Evolutionary conservation across 2,888 invertebrate genomes (phyloP), one percentile per base, ranked within the genome.

Genomic region (Cantharis flavilabris): DNA sequence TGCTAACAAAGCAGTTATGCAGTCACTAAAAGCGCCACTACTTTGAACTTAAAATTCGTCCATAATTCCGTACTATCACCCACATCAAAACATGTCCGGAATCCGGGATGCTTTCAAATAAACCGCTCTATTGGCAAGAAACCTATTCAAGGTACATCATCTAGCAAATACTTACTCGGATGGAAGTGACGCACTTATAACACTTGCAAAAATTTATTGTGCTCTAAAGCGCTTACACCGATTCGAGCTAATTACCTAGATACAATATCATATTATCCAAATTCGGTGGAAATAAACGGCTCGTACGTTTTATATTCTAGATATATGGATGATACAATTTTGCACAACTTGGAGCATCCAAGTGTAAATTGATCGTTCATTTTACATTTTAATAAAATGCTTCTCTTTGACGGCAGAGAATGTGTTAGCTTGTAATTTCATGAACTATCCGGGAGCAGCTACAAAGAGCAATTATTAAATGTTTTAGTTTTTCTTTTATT

Each of bases 1-100:
- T 73, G 72, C 78, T 78, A 78, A 78, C 75, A 78, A 75, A 78
- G 77, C 75, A 75, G 71, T 78, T 78, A 75, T 71, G 72, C 67
- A 73, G 73, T 72, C 75, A 64, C 75, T 72, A 70, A 78, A 73
- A 78, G 78, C 72, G 33, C 62, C 20, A n/a, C 65, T 75, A 72
- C 75, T 75, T 77, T 77, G 70, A 70, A 72, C 65, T 67, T 16
- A 11, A 77, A 73, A 77, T 77, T 74, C 69, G 20, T 67, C 69
- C 74, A 71, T 72, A 69, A 77, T 73, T 73, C 20, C 71, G 18
- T 73, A 62, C 28, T 73, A 72, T 67, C 69, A 73, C 63, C 74
- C 71, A 33, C 71, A 69, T 30, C 69, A 72, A 74, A 77, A 76
- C 76, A 76, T 73, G 76, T 77, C 74, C 20, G 71, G 62, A 63